Evolutionary conservation across 2,888 invertebrate species (phyloP), one percentile per base, ranked within the genome.

Genomic region (Cyclophora albipunctata): DNA sequence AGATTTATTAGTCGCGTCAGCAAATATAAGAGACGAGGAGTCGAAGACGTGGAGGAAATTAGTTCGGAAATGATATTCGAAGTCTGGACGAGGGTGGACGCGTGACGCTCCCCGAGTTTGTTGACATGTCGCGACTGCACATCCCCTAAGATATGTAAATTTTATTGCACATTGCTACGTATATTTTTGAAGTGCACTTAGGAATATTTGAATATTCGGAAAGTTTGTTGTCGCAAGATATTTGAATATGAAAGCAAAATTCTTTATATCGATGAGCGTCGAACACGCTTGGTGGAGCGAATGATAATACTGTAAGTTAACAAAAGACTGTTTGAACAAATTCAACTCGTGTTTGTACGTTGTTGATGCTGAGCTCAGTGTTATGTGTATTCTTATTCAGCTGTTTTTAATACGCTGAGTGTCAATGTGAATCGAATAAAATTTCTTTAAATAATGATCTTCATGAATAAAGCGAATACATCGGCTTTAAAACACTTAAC

Each of bases 61-160:
- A 70, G 64, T 71, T 70, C 72, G 77, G 78, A 78, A 76, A 77
- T 78, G 62, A 69, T 64, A 66, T 64, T 69, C 61, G 46, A 5
- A 7, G 46, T 40, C 45, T 49, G 48, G 46, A 40, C 35, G 51
- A 52, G 55, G 53, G 57, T 56, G 60, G 57, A 57, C 55, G 37
- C 4, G 37, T 55, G 40, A 45, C 45, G 49, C 49, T 50, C 55
- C 51, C 37, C 7, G 50, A 58, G 58, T 55, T 60, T 56, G 55
- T 58, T 56, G 55, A 62, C 58, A 60, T 55, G 55, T 48, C 55
- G 52, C 57, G 51, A 45, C 54, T 59, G 52, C 60, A 55, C 51
- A 47, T 54, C 40, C 47, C 49, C 47, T 60, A 49, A 49, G 53
- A 52, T 57, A 61, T 61, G 59, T 45, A 53, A 54, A 59, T 60